Percentiles rank a stretch among this genome's conserved stretches.
Conservation (phyloP, 2,113 vertebrate genomes). For the Larimichthys crocea region DNA sequence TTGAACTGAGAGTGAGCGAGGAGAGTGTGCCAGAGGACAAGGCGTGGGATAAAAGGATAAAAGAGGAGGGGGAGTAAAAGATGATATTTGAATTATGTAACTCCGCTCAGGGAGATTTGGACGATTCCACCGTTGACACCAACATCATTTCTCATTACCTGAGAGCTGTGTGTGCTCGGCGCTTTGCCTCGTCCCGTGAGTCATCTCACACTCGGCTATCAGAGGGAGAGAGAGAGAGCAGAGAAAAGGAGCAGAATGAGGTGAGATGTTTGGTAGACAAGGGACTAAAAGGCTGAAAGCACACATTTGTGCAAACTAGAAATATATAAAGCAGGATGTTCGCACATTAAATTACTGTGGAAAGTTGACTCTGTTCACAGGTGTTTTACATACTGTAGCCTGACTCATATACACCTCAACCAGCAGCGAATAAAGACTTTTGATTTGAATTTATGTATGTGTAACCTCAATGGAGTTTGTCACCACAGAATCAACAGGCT, state of each 20-base stretch:
- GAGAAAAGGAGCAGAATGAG: conserved; percentile 31
- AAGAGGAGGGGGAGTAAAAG: conserved; percentile 75
- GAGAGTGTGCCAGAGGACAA: conserved; percentile 74
- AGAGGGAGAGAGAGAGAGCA: conserved; percentile 27
- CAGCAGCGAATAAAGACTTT: conserved; percentile 20
- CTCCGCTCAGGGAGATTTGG: conserved; percentile 82
- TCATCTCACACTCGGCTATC: conserved; percentile 69
- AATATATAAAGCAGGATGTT: conserved; percentile 42
- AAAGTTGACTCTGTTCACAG: conserved; percentile 30
- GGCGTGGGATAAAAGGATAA: conserved; percentile 78
- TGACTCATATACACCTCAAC: conserved; percentile 40
- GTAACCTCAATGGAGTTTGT: conserved; percentile 14
- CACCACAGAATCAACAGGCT: neutral
- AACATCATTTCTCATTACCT: conserved; percentile 86
- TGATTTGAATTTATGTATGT: conserved; percentile 4
- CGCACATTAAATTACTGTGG: conserved; percentile 41
- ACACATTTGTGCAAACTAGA: conserved; percentile 55
- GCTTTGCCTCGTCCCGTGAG: conserved; percentile 75
- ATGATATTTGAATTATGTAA: conserved; percentile 85
- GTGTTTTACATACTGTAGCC: conserved; percentile 40
- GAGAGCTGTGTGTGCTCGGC: conserved; percentile 67
- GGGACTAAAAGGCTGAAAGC: conserved; percentile 55
- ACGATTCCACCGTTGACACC: conserved; percentile 81
- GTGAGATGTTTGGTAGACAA: conserved; percentile 58
- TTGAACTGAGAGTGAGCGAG: conserved; percentile 73